phyloP scores from a whole-genome alignment of 2,113 vertebrate genomes.

The Eulacestoma nigropectus region DNA sequence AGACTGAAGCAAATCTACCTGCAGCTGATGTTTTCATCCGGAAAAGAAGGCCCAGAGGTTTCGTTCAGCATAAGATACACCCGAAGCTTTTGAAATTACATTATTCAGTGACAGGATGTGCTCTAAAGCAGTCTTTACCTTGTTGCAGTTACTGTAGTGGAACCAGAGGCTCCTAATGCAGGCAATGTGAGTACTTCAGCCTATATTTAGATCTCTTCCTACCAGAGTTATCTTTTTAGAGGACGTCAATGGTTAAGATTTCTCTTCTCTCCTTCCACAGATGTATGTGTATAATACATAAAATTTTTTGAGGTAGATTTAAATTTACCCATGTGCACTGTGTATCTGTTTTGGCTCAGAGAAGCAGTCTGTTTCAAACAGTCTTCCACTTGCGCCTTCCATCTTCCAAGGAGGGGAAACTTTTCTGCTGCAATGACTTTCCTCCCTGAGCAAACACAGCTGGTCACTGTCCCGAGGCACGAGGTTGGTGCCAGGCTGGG shows the following conservation, averaged over 20 bases:
- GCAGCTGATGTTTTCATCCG: background rate
- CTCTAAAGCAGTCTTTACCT: background rate
- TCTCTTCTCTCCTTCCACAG: background rate
- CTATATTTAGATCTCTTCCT: background rate
- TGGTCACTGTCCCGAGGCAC: rapidly evolving
- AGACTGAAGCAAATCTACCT: background rate
- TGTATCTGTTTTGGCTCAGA: background rate
- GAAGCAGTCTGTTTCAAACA: background rate
- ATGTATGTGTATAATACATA: background rate
- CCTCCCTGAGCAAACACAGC: background rate
- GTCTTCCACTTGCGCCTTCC: background rate
- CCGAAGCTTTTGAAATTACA: background rate
- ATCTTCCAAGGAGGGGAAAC: background rate
- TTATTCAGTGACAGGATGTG: background rate
- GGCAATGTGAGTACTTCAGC: background rate
- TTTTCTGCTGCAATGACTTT: background rate
- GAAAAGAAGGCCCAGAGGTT: background rate
- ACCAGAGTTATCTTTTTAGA: background rate
- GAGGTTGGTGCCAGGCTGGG: rapidly evolving
- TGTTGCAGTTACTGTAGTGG: background rate
- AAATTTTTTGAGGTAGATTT: background rate
- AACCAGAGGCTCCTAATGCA: background rate
- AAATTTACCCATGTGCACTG: background rate
- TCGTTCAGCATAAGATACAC: background rate
- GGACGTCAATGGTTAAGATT: background rate